These are phyloP conservation scores for Apteryx owenii DNA, from an alignment of 2,113 vertebrate species.

Conservation along the genomic window DNA sequence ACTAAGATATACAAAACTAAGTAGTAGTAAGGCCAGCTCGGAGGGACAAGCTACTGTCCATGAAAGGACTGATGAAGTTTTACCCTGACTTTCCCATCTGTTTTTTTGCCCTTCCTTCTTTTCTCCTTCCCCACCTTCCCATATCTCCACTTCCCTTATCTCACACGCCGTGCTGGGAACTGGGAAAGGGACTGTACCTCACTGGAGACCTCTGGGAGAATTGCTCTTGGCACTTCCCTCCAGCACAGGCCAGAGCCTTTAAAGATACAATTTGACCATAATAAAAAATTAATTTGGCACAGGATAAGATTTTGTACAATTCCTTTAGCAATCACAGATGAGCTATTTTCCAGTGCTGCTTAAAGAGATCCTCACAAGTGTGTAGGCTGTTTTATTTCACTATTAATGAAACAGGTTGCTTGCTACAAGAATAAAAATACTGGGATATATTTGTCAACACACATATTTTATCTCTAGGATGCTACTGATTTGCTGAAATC, in stretches of 20 bases:
- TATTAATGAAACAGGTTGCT: background rate
- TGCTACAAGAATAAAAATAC: background rate
- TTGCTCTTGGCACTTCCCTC: rapidly evolving
- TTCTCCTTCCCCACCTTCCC: background rate
- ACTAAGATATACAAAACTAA: background rate
- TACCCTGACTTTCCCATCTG: background rate
- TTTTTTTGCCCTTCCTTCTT: background rate
- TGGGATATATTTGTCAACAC: background rate
- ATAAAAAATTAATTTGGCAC: background rate
- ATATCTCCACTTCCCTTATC: background rate
- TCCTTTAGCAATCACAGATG: background rate
- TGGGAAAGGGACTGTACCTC: background rate
- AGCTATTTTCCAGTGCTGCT: background rate
- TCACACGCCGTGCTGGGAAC: background rate
- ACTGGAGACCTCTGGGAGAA: background rate
- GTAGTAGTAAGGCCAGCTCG: background rate
- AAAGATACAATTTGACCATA: background rate
- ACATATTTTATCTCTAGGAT: background rate
- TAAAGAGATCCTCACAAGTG: background rate
- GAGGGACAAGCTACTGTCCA: background rate
- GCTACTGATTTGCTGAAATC: background rate
- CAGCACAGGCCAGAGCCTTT: rapidly evolving
- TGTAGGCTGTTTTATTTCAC: background rate
- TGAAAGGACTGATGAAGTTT: background rate
- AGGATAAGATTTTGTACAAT: background rate